phyloP scores from a whole-genome alignment of 2,113 vertebrate genomes.

The Gnathonemus echidnorhynchus region DNA sequence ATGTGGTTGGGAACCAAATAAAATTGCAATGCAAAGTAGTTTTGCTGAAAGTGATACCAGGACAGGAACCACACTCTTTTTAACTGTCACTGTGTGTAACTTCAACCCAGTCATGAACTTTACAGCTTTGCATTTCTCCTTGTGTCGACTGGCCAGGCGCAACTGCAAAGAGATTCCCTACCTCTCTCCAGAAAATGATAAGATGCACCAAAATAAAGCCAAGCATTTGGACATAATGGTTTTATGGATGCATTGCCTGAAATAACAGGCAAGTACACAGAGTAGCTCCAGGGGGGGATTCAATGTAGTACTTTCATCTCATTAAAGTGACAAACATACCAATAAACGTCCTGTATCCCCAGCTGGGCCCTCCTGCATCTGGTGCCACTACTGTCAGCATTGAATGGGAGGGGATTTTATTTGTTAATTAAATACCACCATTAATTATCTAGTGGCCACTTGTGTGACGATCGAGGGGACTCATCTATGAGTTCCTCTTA shows the following conservation, averaged over 20 bases:
- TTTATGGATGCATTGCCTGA: neutral
- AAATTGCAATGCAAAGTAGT: neutral
- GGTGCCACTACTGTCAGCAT: no score
- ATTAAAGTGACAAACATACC: no score
- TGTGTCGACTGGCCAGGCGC: neutral
- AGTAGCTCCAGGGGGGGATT: neutral
- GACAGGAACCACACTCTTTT: no score
- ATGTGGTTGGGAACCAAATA: neutral
- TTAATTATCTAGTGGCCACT: no score
- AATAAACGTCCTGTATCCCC: no score
- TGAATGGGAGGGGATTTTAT: no score
- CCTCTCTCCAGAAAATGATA: neutral
- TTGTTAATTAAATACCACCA: no score
- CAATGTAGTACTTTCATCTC: no score
- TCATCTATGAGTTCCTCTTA: no score
- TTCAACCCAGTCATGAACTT: neutral
- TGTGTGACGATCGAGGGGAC: no score
- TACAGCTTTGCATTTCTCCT: neutral
- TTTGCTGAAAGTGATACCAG: neutral
- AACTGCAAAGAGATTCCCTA: neutral
- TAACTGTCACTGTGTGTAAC: neutral
- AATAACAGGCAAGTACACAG: no score
- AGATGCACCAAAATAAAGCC: neutral
- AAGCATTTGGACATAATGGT: neutral
- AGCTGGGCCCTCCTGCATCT: no score